A percentile compares a stretch with the other conserved stretches of the same genome.
Evolutionary conservation across 2,888 invertebrate genomes (phyloP).

Genomic region (Orthosia gracilis): DNA sequence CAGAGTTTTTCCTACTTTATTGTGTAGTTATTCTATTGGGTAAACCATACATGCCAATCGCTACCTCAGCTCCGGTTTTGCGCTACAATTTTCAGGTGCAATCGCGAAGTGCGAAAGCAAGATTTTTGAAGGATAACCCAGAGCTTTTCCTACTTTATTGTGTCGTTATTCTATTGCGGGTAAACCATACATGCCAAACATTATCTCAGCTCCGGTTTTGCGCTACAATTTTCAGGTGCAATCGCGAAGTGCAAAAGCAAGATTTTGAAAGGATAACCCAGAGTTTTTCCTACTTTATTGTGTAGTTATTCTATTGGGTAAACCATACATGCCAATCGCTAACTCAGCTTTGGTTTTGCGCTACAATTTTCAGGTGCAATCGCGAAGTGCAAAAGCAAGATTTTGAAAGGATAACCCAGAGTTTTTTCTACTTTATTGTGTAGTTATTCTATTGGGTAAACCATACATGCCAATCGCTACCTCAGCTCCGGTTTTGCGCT

Average conservation of each 20-base stretch:
- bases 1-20: neutral
- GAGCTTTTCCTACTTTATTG: neutral
- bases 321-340: slow-evolving; percentile 12
- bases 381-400: neutral
- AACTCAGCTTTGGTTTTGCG: too few species aligned
- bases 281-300: neutral
- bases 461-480: slow-evolving; percentile 11
- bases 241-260: neutral
- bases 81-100: neutral
- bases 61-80: slow-evolving; percentile 1
- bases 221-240: neutral
- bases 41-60: slow-evolving; percentile 13
- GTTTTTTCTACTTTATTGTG: neutral
- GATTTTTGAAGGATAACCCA: neutral
- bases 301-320: neutral
- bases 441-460: neutral
- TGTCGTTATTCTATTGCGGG: neutral
- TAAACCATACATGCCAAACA: slow-evolving; percentile 13
- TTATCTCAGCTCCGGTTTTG: slow-evolving; percentile 1
- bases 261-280: neutral
- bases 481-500: slow-evolving; percentile 1
- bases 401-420: neutral
- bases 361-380: neutral
- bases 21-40: neutral
- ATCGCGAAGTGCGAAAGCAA: neutral